These are phyloP conservation scores for Nemotelus nigrinus DNA, from an alignment of 2,888 invertebrate genomes.

Conservation along the genomic window DNA sequence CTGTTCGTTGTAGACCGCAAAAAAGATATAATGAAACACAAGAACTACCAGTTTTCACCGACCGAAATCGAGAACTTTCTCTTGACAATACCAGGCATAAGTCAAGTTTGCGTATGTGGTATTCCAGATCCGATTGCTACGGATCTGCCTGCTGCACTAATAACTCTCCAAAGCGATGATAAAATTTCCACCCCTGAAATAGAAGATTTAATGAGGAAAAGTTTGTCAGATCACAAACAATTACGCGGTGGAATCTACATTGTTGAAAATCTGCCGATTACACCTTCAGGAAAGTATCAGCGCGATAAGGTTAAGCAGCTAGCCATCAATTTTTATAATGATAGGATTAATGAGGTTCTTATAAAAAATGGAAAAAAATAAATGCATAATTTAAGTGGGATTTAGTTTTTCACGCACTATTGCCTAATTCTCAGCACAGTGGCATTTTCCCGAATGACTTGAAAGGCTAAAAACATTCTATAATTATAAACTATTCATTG, in stretches of 20 bases:
- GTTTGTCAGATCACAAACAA: constrained; percentile 58
- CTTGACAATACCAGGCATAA: constrained; percentile 58
- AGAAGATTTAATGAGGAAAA: constrained; percentile 59
- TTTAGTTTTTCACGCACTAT: too few species aligned
- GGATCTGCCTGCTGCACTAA: constrained; percentile 61
- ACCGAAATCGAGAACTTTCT: constrained; percentile 59
- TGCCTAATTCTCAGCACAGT: too few species aligned
- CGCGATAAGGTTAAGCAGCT: constrained; percentile 58
- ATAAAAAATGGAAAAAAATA: too few species aligned
- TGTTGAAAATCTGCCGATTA: constrained; percentile 58
- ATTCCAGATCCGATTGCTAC: constrained; percentile 59
- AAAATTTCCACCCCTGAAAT: constrained; percentile 58
- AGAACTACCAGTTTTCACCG: constrained; percentile 54
- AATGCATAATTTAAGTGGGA: too few species aligned
- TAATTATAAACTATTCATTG: too few species aligned
- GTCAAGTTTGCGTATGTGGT: constrained; percentile 60
- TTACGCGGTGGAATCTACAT: constrained; percentile 62
- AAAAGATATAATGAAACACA: constrained; percentile 55
- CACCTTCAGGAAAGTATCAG: constrained; percentile 59
- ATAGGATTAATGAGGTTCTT: too few species aligned
- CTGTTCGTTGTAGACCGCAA: constrained; percentile 53
- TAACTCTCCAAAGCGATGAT: constrained; percentile 57
- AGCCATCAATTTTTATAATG: not conserved
- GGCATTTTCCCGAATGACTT: too few species aligned
- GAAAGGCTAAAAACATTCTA: too few species aligned